These are phyloP conservation scores for Promerops cafer DNA, from an alignment of 2,113 vertebrate genomes.

Conservation along the genomic window DNA sequence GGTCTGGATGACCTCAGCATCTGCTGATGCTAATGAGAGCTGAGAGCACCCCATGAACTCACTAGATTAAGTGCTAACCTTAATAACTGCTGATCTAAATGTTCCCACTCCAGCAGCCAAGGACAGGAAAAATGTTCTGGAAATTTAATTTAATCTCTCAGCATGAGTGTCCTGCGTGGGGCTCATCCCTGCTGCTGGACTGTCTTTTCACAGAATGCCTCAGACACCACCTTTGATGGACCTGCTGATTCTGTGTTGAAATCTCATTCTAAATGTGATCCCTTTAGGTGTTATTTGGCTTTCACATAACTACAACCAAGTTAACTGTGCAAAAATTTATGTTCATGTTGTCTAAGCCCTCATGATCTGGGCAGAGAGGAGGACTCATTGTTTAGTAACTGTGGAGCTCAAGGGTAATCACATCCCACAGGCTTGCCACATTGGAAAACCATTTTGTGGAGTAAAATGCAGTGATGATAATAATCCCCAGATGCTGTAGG, in stretches of 20 bases:
- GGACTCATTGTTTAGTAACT: neutral
- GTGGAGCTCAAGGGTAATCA: neutral
- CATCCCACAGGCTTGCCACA: neutral
- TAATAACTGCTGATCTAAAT: neutral
- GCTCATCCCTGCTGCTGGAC: neutral
- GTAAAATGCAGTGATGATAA: neutral
- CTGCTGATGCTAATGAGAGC: neutral
- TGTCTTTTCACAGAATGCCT: neutral
- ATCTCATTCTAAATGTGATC: neutral
- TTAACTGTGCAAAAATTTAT: neutral
- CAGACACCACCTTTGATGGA: neutral
- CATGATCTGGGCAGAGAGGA: neutral
- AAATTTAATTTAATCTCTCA: neutral
- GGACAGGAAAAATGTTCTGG: neutral
- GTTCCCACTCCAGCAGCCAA: neutral
- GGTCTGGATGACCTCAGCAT: neutral
- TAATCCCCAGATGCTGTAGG: neutral
- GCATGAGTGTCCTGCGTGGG: fast-evolving
- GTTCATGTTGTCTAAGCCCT: fast-evolving
- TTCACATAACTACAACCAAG: neutral
- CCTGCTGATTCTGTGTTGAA: neutral
- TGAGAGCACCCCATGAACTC: neutral
- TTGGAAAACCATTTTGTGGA: neutral
- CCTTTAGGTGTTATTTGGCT: neutral
- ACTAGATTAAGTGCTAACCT: neutral